Evolutionary conservation across 2,888 invertebrate genomes (phyloP).

Genomic region (Laspeyria flexula): DNA sequence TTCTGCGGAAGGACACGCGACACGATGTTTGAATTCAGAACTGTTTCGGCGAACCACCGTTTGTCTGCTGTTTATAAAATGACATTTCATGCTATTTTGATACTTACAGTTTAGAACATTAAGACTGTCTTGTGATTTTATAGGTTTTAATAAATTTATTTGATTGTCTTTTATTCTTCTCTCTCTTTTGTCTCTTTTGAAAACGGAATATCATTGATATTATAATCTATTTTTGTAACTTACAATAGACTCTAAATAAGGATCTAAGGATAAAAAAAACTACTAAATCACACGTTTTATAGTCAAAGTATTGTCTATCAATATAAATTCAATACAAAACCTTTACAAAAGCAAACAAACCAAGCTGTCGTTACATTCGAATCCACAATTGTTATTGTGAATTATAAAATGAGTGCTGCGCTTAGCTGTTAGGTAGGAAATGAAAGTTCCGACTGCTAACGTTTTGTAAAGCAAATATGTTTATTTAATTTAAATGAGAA

Average conservation of each 20-base stretch:
- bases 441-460: conserved; percentile 61
- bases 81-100: conserved; percentile 35
- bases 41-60: conserved; percentile 74
- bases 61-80: conserved; percentile 43
- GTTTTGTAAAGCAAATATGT: conserved; percentile 41
- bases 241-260: too few species aligned
- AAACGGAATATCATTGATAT: too few species aligned
- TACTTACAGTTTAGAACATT: conserved; percentile 14
- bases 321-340: too few species aligned
- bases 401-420: conserved; percentile 35
- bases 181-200: too few species aligned
- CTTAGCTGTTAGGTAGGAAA: conserved; percentile 53
- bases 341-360: conserved; percentile 13
- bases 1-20: conserved; percentile 83
- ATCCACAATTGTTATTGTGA: conserved; percentile 34
- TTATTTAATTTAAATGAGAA: conserved; percentile 45
- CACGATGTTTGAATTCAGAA: conserved; percentile 82
- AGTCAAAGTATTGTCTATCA: too few species aligned
- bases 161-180: too few species aligned
- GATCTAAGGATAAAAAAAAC: too few species aligned
- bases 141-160: too few species aligned
- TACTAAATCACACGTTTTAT: too few species aligned
- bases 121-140: too few species aligned
- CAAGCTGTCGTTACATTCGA: conserved; percentile 20
- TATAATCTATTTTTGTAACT: too few species aligned